A percentile compares a stretch with the other conserved stretches of the same genome.
Evolutionary conservation across 2,888 invertebrate genomes (phyloP).

Genomic region (Lasioglossum morio): DNA sequence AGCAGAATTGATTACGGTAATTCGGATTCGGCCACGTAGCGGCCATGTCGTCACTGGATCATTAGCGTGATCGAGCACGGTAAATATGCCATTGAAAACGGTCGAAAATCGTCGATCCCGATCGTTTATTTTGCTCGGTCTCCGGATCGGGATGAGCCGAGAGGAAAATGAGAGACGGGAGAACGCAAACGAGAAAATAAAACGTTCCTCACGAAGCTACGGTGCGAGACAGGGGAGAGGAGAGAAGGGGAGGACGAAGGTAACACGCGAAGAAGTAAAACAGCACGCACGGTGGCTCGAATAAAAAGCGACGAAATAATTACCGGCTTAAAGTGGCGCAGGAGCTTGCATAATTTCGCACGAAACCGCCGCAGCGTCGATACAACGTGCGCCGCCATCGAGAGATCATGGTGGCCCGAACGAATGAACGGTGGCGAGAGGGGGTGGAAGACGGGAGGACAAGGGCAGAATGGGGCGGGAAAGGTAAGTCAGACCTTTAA

Average conservation of each 20-base stretch:
- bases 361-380: slow-evolving; percentile 45
- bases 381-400: slow-evolving; percentile 27
- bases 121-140: background rate
- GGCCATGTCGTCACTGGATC: slow-evolving; percentile 5
- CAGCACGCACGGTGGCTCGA: slow-evolving; percentile 46
- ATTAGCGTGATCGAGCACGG: slow-evolving; percentile 30
- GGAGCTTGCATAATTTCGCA: slow-evolving; percentile 66
- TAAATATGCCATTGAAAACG: slow-evolving; percentile 22
- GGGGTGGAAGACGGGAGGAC: background rate
- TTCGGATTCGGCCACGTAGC: background rate
- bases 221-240: background rate
- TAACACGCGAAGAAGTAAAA: slow-evolving; percentile 33
- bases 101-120: slow-evolving; percentile 5
- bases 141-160: background rate
- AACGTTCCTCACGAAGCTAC: background rate
- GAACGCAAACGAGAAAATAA: background rate
- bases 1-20: slow-evolving; percentile 6
- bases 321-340: slow-evolving; percentile 57
- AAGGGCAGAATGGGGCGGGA: background rate
- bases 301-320: slow-evolving; percentile 61
- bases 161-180: background rate
- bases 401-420: background rate
- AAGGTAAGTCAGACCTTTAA: slow-evolving; percentile 21
- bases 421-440: background rate
- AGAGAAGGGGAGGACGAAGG: background rate